A percentile compares a stretch with the other conserved stretches of the same genome.
Evolutionary conservation across 1,140 invertebrate genomes (phyloP).

Genomic region (Eumeta japonica): DNA sequence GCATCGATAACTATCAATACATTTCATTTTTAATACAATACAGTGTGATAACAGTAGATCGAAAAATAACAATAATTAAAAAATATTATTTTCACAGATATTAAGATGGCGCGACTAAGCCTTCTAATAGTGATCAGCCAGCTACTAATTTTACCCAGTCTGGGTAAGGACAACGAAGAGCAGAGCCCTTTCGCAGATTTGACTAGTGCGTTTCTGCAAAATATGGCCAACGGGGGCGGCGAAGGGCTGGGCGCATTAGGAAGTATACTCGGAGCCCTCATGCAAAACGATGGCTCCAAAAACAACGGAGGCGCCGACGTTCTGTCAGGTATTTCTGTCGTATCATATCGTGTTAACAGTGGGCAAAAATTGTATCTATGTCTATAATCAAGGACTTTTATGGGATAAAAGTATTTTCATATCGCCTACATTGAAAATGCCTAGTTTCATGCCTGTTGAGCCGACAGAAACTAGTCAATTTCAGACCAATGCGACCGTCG

Average conservation of each 20-base stretch:
- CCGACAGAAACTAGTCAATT: too few species aligned
- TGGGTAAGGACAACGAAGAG: constrained; percentile 24
- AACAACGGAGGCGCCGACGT: constrained; percentile 36
- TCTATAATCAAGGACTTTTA: background rate
- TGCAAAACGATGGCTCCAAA: constrained; percentile 59
- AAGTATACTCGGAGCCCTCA: constrained; percentile 56
- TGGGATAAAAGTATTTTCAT: too few species aligned
- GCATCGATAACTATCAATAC: too few species aligned
- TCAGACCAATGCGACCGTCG: too few species aligned
- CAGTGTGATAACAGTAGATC: too few species aligned
- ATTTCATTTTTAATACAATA: too few species aligned
- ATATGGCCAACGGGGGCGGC: constrained; percentile 49
- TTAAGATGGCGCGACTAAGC: constrained; percentile 27
- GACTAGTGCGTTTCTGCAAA: constrained; percentile 59
- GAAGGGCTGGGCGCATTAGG: constrained; percentile 46
- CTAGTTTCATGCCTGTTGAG: too few species aligned
- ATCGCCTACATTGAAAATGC: too few species aligned
- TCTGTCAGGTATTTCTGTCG: constrained; percentile 42
- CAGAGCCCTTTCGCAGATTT: constrained; percentile 60
- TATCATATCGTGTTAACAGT: background rate
- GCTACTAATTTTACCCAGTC: constrained; percentile 21
- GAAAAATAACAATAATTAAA: too few species aligned
- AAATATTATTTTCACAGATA: too few species aligned
- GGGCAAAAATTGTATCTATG: background rate
- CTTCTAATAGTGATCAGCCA: constrained; percentile 22